phyloP scores from a whole-genome alignment of 2,888 invertebrate genomes.

The Neoascia interrupta region DNA sequence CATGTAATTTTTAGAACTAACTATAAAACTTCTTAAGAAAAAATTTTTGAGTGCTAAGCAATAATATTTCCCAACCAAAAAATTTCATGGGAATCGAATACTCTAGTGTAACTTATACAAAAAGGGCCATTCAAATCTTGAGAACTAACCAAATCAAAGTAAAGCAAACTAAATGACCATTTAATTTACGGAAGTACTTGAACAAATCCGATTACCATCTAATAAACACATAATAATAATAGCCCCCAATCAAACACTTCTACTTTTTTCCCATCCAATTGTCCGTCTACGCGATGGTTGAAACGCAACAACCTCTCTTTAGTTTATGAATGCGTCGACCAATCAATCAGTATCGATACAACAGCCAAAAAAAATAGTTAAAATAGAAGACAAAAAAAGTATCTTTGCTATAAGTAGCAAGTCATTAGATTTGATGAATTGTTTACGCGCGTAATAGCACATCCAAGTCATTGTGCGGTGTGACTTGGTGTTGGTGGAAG shows the following conservation, averaged over 20 bases:
- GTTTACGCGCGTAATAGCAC: constrained; percentile 63
- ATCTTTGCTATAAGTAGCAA: constrained; percentile 63
- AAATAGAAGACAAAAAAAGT: constrained; percentile 25
- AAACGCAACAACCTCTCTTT: constrained; percentile 14
- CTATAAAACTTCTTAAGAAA: no score
- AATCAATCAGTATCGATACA: constrained; percentile 56
- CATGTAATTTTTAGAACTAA: no score
- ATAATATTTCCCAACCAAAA: no score
- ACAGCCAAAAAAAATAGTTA: neutral
- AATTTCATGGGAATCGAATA: no score
- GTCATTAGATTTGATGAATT: constrained; percentile 68
- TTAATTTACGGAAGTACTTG: constrained; percentile 59
- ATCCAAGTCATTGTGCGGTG: constrained; percentile 31
- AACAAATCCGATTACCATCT: constrained; percentile 39
- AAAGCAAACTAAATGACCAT: constrained; percentile 27
- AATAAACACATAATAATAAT: constrained; percentile 19
- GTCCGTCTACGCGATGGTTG: neutral
- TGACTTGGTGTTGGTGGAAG: constrained; percentile 13
- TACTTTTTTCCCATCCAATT: constrained; percentile 7
- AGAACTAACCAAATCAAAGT: neutral
- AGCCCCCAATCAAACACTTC: constrained; percentile 26
- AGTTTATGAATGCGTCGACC: constrained; percentile 51
- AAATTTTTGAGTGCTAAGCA: no score
- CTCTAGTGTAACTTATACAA: no score
- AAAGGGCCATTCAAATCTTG: neutral